Evolutionary conservation across 2,888 invertebrate genomes (phyloP), one percentile per base, ranked within the genome.

Genomic region (Boloria euphrosyne): DNA sequence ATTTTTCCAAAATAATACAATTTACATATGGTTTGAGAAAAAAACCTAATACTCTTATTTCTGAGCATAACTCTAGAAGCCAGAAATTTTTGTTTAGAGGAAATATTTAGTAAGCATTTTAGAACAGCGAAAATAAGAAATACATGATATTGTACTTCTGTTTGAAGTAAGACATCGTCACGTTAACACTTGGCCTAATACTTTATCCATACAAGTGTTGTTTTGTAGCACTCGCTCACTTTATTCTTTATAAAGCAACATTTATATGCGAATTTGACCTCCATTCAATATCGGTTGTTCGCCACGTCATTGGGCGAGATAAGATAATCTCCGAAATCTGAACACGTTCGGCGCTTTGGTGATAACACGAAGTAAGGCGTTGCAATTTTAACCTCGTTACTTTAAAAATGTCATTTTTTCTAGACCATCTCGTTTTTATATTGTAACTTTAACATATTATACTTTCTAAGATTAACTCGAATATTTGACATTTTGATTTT

Each of bases 251-350:
- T 18, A 46, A 31, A 17, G 31, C 27, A 44, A 50, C 55, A 22
- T 50, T 27, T 27, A 46, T 58, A 38, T 49, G 61, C 53, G 47
- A 18, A 17, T 31, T 13, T 60, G 65, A 65, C 60, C 60, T 60
- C 60, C 17, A 60, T 61, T 13, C 27, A 38, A 55, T 66, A 66
- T 62, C 58, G 60, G 66, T 65, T 68, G 69, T 62, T 69, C 58
- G 51, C 57, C 38, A 58, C 68, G 71, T 73, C 70, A 73, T 68
- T 66, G 66, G 63, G 66, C 61, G 64, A 52, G 76, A 75, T 75
- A 75, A 74, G 73, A 73, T 70, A 73, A 75, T 74, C 71, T 61
- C 69, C 68, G 63, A 73, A 73, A 75, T 71, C 71, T 65, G 57
- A 60, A 67, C 58, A 65, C 50, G 60, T 66, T 67, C 58, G 62